A percentile compares a stretch with the other conserved stretches of the same genome.
phyloP scores from a whole-genome alignment of 2,113 vertebrate species.

The Brachyhypopomus occidentalis region DNA sequence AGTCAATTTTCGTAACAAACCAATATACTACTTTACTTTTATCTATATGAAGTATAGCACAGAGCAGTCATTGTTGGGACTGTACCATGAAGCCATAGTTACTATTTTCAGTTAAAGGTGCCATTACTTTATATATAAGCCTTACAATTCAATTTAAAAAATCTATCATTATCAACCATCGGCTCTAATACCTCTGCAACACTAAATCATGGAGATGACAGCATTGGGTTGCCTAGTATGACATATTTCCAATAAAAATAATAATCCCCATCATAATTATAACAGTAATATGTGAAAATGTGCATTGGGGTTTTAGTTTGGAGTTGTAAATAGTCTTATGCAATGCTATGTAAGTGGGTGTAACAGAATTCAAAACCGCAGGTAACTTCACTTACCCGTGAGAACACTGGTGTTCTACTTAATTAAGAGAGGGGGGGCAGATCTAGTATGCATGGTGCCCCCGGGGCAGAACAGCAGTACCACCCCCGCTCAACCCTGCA shows the following conservation, averaged over 20 bases:
- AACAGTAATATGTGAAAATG: too few species aligned
- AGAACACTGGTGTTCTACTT: too few species aligned
- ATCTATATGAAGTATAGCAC: not conserved
- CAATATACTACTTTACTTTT: not conserved
- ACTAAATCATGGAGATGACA: not conserved
- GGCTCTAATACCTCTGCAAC: not conserved
- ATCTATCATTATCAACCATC: not conserved
- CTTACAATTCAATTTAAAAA: slow-evolving; percentile 1
- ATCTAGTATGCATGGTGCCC: too few species aligned
- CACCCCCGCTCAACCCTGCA: too few species aligned
- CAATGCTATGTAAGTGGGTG: not conserved
- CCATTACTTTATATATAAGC: not conserved
- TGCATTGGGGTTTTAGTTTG: not conserved
- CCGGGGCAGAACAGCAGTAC: too few species aligned
- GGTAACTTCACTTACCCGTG: too few species aligned
- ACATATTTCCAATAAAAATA: not conserved
- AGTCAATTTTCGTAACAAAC: not conserved
- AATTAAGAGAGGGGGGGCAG: too few species aligned
- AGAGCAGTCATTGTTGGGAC: not conserved
- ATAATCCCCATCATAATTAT: not conserved
- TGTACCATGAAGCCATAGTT: not conserved
- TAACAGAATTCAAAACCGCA: not conserved
- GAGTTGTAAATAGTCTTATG: slow-evolving; percentile 9
- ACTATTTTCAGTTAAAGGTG: not conserved
- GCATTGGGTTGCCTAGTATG: not conserved